A percentile compares a stretch with the other conserved stretches of the same genome.
Conservation (phyloP, 2,113 vertebrate species). For the Thomomys bottae region DNA sequence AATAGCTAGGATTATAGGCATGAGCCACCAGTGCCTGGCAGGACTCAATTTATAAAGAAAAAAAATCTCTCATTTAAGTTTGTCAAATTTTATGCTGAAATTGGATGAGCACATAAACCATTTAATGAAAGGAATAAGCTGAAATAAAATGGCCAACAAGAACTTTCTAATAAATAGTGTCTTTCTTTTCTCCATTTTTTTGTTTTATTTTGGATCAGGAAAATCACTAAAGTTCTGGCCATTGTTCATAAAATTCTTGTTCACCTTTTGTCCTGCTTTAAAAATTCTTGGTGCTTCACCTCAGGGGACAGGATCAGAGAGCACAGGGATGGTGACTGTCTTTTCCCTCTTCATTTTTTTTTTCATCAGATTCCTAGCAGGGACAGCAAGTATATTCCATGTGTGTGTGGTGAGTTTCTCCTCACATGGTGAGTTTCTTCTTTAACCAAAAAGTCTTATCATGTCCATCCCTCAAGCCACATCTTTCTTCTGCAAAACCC, state of each 20-base stretch:
- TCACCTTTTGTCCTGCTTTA: neutral
- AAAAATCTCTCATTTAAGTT: neutral
- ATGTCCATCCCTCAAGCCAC: neutral
- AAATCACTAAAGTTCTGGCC: neutral
- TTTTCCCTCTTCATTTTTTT: neutral
- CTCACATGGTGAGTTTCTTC: neutral
- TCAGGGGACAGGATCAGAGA: neutral
- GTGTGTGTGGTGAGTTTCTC: neutral
- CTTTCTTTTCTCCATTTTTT: neutral
- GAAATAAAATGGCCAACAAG: neutral
- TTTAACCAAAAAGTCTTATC: neutral
- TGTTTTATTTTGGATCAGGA: neutral
- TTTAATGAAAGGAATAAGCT: neutral
- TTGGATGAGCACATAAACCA: neutral
- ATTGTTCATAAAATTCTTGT: neutral
- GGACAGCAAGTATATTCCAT: neutral
- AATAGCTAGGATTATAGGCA: too few species aligned
- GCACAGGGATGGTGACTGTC: neutral
- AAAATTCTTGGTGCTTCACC: neutral
- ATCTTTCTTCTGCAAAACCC: neutral
- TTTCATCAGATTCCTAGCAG: neutral
- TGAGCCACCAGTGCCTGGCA: too few species aligned
- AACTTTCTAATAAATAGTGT: neutral
- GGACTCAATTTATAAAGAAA: neutral
- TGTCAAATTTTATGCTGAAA: constrained; percentile 7